phyloP scores from a whole-genome alignment of 1,140 invertebrate genomes.

The Prorops nasuta region DNA sequence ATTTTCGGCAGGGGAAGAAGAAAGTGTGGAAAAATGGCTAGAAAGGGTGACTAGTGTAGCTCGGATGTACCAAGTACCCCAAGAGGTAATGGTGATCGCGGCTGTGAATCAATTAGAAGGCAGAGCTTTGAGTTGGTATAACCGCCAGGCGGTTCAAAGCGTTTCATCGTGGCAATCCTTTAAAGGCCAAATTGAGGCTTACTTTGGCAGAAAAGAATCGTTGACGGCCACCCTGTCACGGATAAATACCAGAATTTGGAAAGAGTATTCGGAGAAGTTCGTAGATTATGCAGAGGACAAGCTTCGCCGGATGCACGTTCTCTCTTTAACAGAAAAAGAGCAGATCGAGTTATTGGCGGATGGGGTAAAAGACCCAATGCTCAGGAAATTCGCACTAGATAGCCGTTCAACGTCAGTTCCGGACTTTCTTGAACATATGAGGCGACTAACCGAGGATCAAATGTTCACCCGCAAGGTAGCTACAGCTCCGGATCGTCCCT shows the following conservation, averaged over 20 bases:
- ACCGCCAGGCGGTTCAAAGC: not conserved
- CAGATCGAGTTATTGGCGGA: not conserved
- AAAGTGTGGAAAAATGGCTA: too few species aligned
- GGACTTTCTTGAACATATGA: not conserved
- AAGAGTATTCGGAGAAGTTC: not conserved
- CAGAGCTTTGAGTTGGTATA: not conserved
- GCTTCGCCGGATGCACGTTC: not conserved
- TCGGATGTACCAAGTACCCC: not conserved
- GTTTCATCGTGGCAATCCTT: not conserved
- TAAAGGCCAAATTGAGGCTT: not conserved
- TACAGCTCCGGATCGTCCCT: not conserved
- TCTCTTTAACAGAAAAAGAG: not conserved
- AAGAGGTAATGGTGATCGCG: not conserved
- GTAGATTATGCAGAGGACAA: conserved; percentile 2
- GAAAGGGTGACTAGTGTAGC: too few species aligned
- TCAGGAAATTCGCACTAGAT: not conserved
- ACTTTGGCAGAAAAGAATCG: not conserved
- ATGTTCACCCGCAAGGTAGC: too few species aligned
- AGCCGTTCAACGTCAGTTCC: not conserved
- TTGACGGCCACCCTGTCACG: not conserved
- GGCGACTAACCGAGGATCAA: conserved; percentile 1
- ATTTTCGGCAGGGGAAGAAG: too few species aligned
- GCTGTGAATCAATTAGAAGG: not conserved
- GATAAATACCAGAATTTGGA: not conserved
- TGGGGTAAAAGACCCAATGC: not conserved